Base-by-base conservation (phyloP, 2,797 vertebrate genomes). In the Pipistrellus kuhlii region DNA sequence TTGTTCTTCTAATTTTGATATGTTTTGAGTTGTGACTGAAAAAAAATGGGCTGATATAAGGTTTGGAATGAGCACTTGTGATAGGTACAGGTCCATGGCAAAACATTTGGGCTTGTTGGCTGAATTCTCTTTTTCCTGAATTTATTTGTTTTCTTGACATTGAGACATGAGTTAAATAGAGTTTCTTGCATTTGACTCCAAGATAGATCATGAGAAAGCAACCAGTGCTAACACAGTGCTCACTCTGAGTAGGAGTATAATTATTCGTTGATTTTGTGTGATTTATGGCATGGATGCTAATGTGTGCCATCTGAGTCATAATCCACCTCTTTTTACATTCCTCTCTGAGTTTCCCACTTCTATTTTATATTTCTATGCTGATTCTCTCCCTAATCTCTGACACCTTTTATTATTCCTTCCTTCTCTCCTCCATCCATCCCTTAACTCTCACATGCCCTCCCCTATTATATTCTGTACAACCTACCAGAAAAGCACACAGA, bases 261-360 rank as follows among this genome's bases (percentile, higher is more conserved):
- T 91, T 82, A 81, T 83, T 82, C 51, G n/a, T 78, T 94, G 75
- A 85, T 51, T 89, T 69, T 57, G 35, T 68, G 64, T 96, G 88
- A 95, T 71, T 91, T 78, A 83, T 83, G 73, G 81, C 77, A 25
- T 15, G 14, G 25, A 82, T 77, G 62, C 27, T 85, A 89, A 85
- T 17, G 25, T 21, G 21, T 75, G 20, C 41, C 66, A 84, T 69
- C 25, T 62, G 80, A 96, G 89, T 66, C 46, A 46, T 73, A 72
- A 91, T 71, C 38, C 53, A 35, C 41, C 8, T 78, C 55, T 76
- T 72, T 85, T 32, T 71, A 64, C 59, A 13, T 53, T 85, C 12
- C 25, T 92, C n/a, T 88, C 76, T 81, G 6, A 88, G 35, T 73
- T 76, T 8, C 38, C 8, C 51, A 23, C 48, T 83, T 75, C 15